Evolutionary conservation across 2,888 invertebrate species (phyloP).

Genomic region (Phengaris arion): DNA sequence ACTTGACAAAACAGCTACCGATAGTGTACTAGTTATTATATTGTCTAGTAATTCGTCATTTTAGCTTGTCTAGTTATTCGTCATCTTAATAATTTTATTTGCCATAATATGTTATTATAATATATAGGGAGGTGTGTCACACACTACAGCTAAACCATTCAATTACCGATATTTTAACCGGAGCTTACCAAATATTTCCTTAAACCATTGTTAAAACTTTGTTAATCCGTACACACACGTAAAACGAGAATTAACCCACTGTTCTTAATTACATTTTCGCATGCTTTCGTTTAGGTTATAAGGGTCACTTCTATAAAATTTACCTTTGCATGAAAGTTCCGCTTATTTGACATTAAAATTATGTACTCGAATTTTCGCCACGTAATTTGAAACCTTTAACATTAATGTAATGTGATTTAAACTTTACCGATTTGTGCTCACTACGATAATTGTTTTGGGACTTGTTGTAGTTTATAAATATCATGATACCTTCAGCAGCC

Average conservation of each 20-base stretch:
- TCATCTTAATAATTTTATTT: too few relatives aligned
- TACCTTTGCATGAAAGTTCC: conserved; percentile 33
- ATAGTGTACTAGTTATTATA: too few relatives aligned
- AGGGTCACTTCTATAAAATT: conserved; percentile 66
- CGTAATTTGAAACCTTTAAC: conserved; percentile 36
- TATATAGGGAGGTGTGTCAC: too few relatives aligned
- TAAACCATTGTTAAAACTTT: conserved; percentile 57
- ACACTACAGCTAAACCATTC: conserved; percentile 15
- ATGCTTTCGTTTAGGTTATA: conserved; percentile 73
- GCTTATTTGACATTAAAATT: conserved; percentile 18
- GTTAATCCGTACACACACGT: conserved; percentile 72
- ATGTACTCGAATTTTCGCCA: conserved; percentile 19
- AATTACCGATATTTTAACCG: conserved; percentile 39
- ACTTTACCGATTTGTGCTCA: conserved; percentile 6
- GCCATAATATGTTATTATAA: too few relatives aligned
- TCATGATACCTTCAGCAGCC: background rate
- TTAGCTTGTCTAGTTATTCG: too few relatives aligned
- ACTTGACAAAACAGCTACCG: too few relatives aligned
- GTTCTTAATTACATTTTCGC: conserved; percentile 77
- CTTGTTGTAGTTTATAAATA: conserved; percentile 30
- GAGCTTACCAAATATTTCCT: conserved; percentile 43
- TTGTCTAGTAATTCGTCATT: too few relatives aligned
- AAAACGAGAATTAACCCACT: conserved; percentile 73
- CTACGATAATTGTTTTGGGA: background rate
- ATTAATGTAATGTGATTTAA: conserved; percentile 33